phyloP scores from a whole-genome alignment of 2,888 invertebrate genomes.

The Blomia tropicalis region DNA sequence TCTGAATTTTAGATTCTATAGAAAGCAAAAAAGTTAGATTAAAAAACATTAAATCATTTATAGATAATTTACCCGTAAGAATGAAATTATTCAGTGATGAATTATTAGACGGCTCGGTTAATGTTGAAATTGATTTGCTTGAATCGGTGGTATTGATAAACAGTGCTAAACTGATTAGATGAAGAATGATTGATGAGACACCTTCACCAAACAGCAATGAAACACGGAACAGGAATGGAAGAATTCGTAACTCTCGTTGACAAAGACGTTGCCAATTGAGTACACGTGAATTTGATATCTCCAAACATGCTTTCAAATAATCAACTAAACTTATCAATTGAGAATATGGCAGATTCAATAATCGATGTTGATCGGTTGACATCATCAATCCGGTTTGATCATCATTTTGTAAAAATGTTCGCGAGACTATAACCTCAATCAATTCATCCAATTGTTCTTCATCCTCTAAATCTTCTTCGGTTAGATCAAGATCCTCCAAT shows the following conservation, averaged over 20 bases:
- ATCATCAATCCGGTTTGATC: not conserved
- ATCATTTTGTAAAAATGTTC: conserved; percentile 20
- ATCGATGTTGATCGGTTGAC: conserved; percentile 16
- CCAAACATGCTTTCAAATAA: conserved; percentile 79
- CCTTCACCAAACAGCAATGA: conserved; percentile 72
- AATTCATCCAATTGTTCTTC: conserved; percentile 8
- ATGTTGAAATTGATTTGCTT: not conserved
- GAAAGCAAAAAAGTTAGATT: not conserved
- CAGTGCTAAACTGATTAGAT: conserved; percentile 72
- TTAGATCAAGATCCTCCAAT: not conserved
- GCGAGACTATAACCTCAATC: conserved; percentile 7
- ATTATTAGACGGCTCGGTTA: not conserved
- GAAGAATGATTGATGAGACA: conserved; percentile 75
- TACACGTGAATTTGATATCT: conserved; percentile 74
- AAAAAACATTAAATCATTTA: not conserved
- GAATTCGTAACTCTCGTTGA: conserved; percentile 54
- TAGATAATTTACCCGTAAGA: not conserved
- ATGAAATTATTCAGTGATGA: not conserved
- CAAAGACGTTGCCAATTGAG: conserved; percentile 91
- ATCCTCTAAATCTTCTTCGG: conserved; percentile 24
- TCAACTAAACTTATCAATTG: conserved; percentile 83
- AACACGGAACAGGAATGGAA: conserved; percentile 60
- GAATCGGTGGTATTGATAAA: conserved; percentile 39
- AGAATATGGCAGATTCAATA: conserved; percentile 47
- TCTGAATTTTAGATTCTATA: not conserved